Conservation (phyloP, 2,888 invertebrate species). For the Pantelozetes paolii region DNA sequence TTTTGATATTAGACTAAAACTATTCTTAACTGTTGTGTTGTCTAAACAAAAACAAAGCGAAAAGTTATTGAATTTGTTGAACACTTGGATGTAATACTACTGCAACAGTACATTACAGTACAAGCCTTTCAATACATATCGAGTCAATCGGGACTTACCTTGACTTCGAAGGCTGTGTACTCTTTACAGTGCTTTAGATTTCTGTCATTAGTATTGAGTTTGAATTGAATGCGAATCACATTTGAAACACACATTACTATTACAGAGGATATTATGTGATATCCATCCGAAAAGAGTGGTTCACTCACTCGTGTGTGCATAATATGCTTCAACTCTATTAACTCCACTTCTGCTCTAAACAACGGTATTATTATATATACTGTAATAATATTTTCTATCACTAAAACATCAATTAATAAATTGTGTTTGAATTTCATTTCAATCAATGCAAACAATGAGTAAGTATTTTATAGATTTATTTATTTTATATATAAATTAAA, state of each 20-base stretch:
- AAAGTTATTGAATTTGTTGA: too few species aligned
- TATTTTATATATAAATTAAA: too few species aligned
- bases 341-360: not conserved
- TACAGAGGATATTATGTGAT: not conserved
- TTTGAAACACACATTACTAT: not conserved
- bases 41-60: too few species aligned
- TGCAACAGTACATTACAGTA: too few species aligned
- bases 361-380: not conserved
- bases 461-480: not conserved
- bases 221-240: slow-evolving; percentile 27
- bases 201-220: not conserved
- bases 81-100: too few species aligned
- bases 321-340: not conserved
- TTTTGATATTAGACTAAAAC: too few species aligned
- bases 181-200: not conserved
- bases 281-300: not conserved
- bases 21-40: too few species aligned
- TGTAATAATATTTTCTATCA: not conserved
- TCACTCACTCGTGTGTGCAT: not conserved
- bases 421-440: not conserved
- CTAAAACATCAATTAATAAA: not conserved
- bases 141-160: slow-evolving; percentile 12
- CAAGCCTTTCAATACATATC: too few species aligned
- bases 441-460: slow-evolving; percentile 5
- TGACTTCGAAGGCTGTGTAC: slow-evolving; percentile 30